Percentiles rank a stretch among this genome's conserved stretches.
phyloP scores from a whole-genome alignment of 2,797 vertebrate genomes.

The Propithecus deckenii region DNA sequence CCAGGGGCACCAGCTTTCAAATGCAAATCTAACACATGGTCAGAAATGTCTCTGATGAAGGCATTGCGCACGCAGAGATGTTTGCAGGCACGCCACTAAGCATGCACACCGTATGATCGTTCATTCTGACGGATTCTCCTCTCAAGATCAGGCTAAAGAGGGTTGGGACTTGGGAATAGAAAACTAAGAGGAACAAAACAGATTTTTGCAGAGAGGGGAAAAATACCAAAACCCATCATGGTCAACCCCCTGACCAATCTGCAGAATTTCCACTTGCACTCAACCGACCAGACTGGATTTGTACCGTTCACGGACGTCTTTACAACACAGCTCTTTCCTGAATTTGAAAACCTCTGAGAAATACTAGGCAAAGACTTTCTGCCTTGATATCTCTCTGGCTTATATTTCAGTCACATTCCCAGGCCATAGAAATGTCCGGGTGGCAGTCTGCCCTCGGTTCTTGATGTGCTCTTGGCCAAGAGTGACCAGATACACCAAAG shows the following conservation, averaged over 20 bases:
- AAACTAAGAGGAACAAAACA: not conserved
- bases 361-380: fast-evolving
- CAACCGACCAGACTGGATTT: fast-evolving
- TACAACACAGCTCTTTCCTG: fast-evolving
- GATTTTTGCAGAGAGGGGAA: not conserved
- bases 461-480: too few species aligned
- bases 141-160: not conserved
- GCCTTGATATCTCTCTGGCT: not conserved
- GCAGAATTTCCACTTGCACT: fast-evolving
- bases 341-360: not conserved
- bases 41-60: not conserved
- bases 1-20: not conserved
- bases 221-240: fast-evolving
- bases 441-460: too few species aligned
- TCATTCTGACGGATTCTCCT: not conserved
- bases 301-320: fast-evolving
- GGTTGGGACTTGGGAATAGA: not conserved
- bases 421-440: not conserved
- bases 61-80: too few species aligned
- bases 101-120: not conserved
- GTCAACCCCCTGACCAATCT: too few species aligned
- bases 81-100: not conserved
- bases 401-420: not conserved
- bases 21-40: not conserved
- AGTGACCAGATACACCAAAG: too few species aligned